Evolutionary conservation across 1,140 invertebrate species (phyloP).

Genomic region (Calycopis cecrops): DNA sequence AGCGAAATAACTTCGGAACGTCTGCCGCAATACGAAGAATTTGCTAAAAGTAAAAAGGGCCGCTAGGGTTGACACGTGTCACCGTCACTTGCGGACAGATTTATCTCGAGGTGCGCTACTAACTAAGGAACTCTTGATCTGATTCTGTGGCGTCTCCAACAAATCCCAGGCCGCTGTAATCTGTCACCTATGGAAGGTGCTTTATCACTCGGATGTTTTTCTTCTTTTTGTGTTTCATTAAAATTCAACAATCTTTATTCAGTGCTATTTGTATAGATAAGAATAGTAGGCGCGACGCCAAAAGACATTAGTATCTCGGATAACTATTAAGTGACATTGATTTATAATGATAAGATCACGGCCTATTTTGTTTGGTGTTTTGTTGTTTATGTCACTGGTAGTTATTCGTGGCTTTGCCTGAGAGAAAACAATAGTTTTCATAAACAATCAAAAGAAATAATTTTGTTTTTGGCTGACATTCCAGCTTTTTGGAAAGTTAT

Average conservation of each 20-base stretch:
- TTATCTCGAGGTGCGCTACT: no score
- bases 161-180: not conserved
- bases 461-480: no score
- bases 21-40: conserved; percentile 30
- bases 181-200: not conserved
- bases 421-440: no score
- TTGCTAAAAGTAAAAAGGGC: conserved; percentile 33
- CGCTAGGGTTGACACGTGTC: conserved; percentile 23
- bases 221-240: conserved; percentile 2
- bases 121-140: conserved; percentile 6
- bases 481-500: no score
- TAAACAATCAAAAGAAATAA: no score
- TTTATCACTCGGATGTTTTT: not conserved
- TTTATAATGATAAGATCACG: not conserved
- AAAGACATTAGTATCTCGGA: conserved; percentile 1
- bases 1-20: conserved; percentile 28
- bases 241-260: no score
- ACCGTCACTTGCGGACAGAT: conserved; percentile 7
- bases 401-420: not conserved
- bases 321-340: conserved; percentile 1
- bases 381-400: no score
- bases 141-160: not conserved
- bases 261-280: not conserved
- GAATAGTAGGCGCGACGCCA: not conserved
- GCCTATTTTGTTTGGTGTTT: not conserved